Evolutionary conservation across 2,113 vertebrate species (phyloP).

Genomic region (Monarcha castaneiventris): DNA sequence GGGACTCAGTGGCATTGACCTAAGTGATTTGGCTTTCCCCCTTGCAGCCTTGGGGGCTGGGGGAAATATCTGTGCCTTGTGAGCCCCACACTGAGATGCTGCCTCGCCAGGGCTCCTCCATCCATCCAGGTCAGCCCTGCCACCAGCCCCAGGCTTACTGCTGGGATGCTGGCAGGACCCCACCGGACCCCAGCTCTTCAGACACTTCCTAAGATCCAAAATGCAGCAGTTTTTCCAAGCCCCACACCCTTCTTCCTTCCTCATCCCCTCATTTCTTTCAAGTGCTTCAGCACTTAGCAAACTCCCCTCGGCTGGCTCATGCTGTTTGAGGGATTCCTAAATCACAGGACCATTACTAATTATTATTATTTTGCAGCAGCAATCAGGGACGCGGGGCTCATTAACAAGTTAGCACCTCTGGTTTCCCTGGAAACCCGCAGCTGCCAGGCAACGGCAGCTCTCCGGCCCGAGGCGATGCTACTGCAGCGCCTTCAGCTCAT

Average conservation of each 20-base stretch:
- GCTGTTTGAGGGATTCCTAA: slow-evolving; percentile 44
- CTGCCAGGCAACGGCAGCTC: slow-evolving; percentile 74
- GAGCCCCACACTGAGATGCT: not conserved
- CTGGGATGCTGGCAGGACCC: not conserved
- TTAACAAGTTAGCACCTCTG: slow-evolving; percentile 78
- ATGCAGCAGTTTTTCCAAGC: not conserved
- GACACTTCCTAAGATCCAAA: slow-evolving; percentile 9
- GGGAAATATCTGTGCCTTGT: not conserved
- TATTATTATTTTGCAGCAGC: slow-evolving; percentile 69
- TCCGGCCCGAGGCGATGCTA: slow-evolving; percentile 20
- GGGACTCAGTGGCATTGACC: not conserved
- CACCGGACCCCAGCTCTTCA: not conserved
- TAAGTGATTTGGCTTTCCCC: not conserved
- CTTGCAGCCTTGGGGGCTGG: not conserved
- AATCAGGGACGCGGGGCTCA: slow-evolving; percentile 64
- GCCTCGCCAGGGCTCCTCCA: not conserved
- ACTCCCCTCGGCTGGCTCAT: slow-evolving; percentile 7
- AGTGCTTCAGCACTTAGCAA: not conserved
- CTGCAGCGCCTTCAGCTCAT: slow-evolving; percentile 3
- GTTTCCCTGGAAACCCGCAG: slow-evolving; percentile 75
- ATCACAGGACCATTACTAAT: slow-evolving; percentile 42
- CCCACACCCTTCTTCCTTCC: not conserved
- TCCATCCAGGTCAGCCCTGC: not conserved
- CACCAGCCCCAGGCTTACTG: not conserved
- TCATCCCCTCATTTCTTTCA: not conserved